A percentile compares a stretch with the other conserved stretches of the same genome.
These are phyloP conservation scores for Mormyrus proboscirostris DNA, from an alignment of 2,797 vertebrate genomes.

Conservation along the genomic window DNA sequence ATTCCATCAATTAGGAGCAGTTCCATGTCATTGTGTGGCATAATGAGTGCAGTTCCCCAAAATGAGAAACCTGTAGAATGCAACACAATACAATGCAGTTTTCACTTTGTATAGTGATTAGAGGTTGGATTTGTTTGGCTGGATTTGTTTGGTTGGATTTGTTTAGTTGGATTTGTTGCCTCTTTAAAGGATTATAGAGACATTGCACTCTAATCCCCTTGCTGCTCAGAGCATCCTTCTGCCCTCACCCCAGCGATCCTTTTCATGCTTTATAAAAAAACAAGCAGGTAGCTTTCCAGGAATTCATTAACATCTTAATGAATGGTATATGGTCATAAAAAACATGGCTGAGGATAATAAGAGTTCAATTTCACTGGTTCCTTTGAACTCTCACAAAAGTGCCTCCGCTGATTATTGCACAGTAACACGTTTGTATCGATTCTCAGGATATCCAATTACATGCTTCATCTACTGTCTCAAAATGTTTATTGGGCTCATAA, in stretches of 20 bases:
- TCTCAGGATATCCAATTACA: constrained; percentile 37
- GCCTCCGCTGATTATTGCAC: constrained; percentile 31
- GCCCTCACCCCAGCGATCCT: constrained; percentile 17
- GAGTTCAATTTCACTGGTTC: constrained; percentile 18
- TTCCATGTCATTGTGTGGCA: not conserved
- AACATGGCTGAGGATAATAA: constrained; percentile 34
- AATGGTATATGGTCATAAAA: constrained; percentile 36
- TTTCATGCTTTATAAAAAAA: constrained; percentile 28
- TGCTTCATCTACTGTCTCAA: constrained; percentile 34
- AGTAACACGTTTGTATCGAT: constrained; percentile 35
- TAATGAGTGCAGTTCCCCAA: not conserved
- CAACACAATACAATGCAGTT: not conserved
- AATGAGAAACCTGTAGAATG: not conserved
- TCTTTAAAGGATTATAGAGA: not conserved
- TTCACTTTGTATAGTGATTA: not conserved
- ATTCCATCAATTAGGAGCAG: not conserved
- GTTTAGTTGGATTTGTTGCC: not conserved
- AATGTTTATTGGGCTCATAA: constrained; percentile 17
- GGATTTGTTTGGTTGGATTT: not conserved
- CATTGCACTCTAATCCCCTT: constrained; percentile 6
- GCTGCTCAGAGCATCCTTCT: constrained; percentile 11
- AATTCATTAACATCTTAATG: constrained; percentile 44
- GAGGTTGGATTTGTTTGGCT: not conserved
- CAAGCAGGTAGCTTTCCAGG: constrained; percentile 40
- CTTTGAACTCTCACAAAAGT: constrained; percentile 12